Evolutionary conservation across 1,140 invertebrate species (phyloP), one percentile per base, ranked within the genome.

Genomic region (Orussus abietinus): DNA sequence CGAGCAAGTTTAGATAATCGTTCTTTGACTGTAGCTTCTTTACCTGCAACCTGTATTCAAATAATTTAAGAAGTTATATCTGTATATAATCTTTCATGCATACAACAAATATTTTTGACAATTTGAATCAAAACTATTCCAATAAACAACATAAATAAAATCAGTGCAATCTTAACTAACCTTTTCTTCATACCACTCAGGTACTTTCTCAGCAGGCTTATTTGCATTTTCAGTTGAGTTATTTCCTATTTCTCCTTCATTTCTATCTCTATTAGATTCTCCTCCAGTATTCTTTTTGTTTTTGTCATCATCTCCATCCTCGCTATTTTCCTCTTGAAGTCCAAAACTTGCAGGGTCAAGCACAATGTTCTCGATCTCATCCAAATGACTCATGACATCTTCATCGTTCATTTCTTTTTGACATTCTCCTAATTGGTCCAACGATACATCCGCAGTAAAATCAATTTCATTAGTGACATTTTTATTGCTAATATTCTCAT

Each of bases 321-420:
- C 25, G 31, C 32, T 36, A 45, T 51, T 50, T 32, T 59, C 51
- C 38, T 56, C 44, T 32, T 38, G 20, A 22, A 29, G 31, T 14
- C 38, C 37, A 40, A 58, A 53, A 19, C 25, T 52, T 12, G 46
- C 42, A 26, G 59, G 49, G 42, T 61, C 46, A 9, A 69, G 30
- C n/a, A 58, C 59, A 33, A 64, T 63, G 38, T 63, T 68, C 55
- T 70, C 67, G 14, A 70, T 62, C 22, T 65, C 60, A 49, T 68
- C 62, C 18, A 66, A 47, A 46, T 70, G 55, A 34, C 55, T 38
- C 56, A 70, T 57, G 13, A 69, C 56, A 20, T 69, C 66, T 53
- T 68, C 64, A 45, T 68, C 59, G 4, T 59, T 66, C 30, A 66
- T 45, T 32, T 64, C 53, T 11, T 31, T 29, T 30, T 29, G 15